A percentile compares a stretch with the other conserved stretches of the same genome.
These are phyloP conservation scores for Zaprionus tsacasi DNA, from an alignment of 1,140 invertebrate genomes.

Conservation along the genomic window DNA sequence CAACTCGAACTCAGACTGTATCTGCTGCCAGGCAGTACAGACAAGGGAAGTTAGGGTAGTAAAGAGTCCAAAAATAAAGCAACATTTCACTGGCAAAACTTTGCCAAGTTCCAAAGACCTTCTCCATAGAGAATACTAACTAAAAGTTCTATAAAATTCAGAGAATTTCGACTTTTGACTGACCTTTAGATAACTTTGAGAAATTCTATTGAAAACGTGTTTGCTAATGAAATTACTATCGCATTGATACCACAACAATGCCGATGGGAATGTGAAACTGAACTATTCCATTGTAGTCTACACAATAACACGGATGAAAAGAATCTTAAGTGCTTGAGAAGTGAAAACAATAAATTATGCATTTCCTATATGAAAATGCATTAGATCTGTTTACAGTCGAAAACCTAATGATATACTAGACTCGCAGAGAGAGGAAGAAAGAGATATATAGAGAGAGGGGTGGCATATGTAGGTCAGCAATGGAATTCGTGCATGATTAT, in stretches of 20 bases:
- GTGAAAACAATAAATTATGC: neutral
- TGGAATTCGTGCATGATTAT: conserved; percentile 17
- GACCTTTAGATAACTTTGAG: neutral
- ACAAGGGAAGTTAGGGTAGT: neutral
- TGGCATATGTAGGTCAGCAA: conserved; percentile 44
- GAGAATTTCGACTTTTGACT: no score
- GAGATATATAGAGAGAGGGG: neutral
- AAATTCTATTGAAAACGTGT: neutral
- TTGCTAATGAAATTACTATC: neutral
- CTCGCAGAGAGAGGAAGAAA: neutral
- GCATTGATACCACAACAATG: neutral
- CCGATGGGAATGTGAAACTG: neutral
- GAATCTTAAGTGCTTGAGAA: neutral
- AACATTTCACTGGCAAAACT: neutral
- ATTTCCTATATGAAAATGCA: conserved; percentile 4
- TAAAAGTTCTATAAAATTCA: neutral
- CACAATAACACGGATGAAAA: neutral
- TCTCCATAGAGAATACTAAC: neutral
- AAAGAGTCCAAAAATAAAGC: neutral
- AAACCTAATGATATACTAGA: neutral
- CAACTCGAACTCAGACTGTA: neutral
- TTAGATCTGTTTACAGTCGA: neutral
- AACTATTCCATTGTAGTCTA: conserved; percentile 5
- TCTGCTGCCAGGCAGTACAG: neutral
- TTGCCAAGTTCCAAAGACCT: neutral